Conservation (phyloP, 2,113 vertebrate species). For the Notarius quadriscutis region DNA sequence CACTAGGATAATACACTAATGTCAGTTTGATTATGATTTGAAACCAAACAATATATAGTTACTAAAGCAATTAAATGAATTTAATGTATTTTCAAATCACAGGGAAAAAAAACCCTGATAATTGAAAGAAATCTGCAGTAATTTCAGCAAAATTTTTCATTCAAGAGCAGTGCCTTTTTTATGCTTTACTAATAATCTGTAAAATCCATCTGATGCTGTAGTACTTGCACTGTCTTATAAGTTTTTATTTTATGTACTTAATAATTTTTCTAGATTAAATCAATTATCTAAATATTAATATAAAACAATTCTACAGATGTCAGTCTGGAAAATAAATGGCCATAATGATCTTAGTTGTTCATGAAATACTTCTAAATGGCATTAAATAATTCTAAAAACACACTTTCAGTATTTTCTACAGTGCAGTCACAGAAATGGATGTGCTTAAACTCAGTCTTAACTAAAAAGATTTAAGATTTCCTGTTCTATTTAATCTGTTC, state of each 20-base stretch:
- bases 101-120: background rate
- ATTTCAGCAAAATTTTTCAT: background rate
- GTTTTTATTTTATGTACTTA: background rate
- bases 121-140: background rate
- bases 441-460: background rate
- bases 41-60: background rate
- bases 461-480: background rate
- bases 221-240: background rate
- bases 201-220: too few relatives aligned
- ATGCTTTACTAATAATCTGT: background rate
- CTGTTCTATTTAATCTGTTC: background rate
- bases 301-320: background rate
- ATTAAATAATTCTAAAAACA: background rate
- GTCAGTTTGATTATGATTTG: too few relatives aligned
- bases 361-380: background rate
- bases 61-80: background rate
- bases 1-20: background rate
- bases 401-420: background rate
- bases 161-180: background rate
- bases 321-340: background rate
- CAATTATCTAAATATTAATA: background rate
- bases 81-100: background rate
- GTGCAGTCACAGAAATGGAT: background rate
- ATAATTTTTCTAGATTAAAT: background rate
- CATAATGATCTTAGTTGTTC: too few relatives aligned